Percentiles rank a stretch among this genome's conserved stretches.
phyloP scores from a whole-genome alignment of 1,140 invertebrate species.

The Drosophila virilis region DNA sequence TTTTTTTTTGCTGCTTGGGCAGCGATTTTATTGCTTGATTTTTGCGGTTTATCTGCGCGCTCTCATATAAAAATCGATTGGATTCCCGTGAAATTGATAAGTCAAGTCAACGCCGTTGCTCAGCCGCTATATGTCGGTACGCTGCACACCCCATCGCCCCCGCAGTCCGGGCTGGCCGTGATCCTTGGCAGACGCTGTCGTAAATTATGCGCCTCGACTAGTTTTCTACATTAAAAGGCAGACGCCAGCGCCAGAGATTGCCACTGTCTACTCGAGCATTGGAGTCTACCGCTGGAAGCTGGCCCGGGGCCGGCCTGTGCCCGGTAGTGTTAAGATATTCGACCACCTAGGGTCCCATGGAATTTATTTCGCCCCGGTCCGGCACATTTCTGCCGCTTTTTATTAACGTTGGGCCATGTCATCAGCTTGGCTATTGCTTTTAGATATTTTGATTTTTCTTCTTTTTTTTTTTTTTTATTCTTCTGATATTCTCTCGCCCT shows the following conservation, averaged over 20 bases:
- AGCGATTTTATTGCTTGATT: slow-evolving; percentile 81
- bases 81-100: slow-evolving; percentile 84
- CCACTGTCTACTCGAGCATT: slow-evolving; percentile 46
- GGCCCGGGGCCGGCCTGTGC: slow-evolving; percentile 39
- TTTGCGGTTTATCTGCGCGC: slow-evolving; percentile 81
- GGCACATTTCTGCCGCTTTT: slow-evolving; percentile 80
- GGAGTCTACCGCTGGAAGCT: slow-evolving; percentile 20
- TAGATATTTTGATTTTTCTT: slow-evolving; percentile 13
- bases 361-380: slow-evolving; percentile 69
- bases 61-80: slow-evolving; percentile 84
- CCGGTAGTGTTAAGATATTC: slow-evolving; percentile 83
- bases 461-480: slow-evolving; percentile 10
- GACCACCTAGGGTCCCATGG: slow-evolving; percentile 81
- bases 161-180: background rate
- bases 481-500: slow-evolving; percentile 8
- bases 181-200: slow-evolving; percentile 54
- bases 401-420: slow-evolving; percentile 74
- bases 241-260: slow-evolving; percentile 76
- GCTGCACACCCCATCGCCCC: slow-evolving; percentile 1
- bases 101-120: slow-evolving; percentile 74
- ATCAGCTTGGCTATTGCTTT: slow-evolving; percentile 60
- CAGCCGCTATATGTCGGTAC: background rate
- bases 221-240: slow-evolving; percentile 83
- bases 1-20: slow-evolving; percentile 36
- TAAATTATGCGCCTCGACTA: slow-evolving; percentile 82